Base-by-base conservation (phyloP, 2,113 vertebrate species). In the Callithrix jacchus region DNA sequence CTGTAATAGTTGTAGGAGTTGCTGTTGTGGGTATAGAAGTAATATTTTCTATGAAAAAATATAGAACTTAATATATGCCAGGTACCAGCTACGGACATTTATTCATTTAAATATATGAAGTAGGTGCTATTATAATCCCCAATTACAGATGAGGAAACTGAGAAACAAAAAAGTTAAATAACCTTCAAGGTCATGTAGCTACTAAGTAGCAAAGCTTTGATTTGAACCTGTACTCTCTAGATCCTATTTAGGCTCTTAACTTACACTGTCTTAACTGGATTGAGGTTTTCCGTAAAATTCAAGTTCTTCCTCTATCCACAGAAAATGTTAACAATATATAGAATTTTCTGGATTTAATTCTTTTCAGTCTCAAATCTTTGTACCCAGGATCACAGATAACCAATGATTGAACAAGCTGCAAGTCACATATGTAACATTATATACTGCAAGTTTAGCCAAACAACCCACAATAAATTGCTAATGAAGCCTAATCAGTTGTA, bases 11-110 rank as follows among this genome's bases (percentile, higher is more conserved):
- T 61, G 12, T 42, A 91, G 82, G 40, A 54, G 5, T 54, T 83
- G 2, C 30, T 56, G 13, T 84, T 56, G 47, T 58, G 32, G 21
- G 11, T 68, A 18, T 77, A 58, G 83, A 20, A 25, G 45, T 27
- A 84, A 23, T 68, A 58, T 74, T 95, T 96, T 66, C 85, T 35
- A 10, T 96, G 86, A 47, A 42, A 95, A 91, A 83, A 91, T 52
- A 23, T 7, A 84, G 68, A 92, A 45, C 32, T 80, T 70, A 61
- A 37, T 68, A 30, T 40, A 5, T 96, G 7, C 49, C 16, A 32
- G 40, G 25, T 85, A 23, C 14, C 70, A 85, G 58, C 92, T 86
- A 66, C 13, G 30, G 42, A 66, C 80, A 86, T 20, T 83, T 40
- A 71, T 77, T 92, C 7, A 52, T 79, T 82, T 88, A 96, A 71